A percentile compares a stretch with the other conserved stretches of the same genome.
Conservation (phyloP, 2,888 invertebrate genomes). For the Ptilodon capucinus region DNA sequence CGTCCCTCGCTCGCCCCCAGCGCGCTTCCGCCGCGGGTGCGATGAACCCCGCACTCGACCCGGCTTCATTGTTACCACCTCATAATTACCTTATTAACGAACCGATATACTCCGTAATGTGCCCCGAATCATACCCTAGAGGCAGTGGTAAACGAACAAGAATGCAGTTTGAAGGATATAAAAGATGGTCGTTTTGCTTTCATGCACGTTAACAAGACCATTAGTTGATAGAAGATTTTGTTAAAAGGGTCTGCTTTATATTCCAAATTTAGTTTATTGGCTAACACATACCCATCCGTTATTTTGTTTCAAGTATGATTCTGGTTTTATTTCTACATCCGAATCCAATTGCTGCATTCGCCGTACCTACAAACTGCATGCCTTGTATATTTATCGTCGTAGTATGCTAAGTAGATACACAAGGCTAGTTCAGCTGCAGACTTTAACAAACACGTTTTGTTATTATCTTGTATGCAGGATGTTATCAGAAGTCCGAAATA, state of each 20-base stretch:
- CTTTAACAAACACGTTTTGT: conserved; percentile 6
- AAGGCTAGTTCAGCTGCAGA: conserved; percentile 13
- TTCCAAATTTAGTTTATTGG: not conserved
- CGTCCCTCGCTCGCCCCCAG: conserved; percentile 30
- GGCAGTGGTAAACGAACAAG: not conserved
- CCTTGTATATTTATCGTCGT: conserved; percentile 12
- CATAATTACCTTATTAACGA: conserved; percentile 47
- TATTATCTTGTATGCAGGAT: too few relatives aligned
- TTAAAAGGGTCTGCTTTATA: not conserved
- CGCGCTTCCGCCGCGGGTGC: conserved; percentile 37
- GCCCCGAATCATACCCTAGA: not conserved
- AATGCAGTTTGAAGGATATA: not conserved
- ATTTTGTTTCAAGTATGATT: too few relatives aligned
- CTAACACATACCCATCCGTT: not conserved
- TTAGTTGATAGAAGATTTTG: not conserved
- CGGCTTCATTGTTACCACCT: conserved; percentile 36
- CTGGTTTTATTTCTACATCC: not conserved
- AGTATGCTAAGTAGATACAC: conserved; percentile 9
- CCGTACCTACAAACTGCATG: not conserved
- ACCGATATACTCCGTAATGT: conserved; percentile 17
- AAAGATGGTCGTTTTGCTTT: not conserved
- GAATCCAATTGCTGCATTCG: not conserved
- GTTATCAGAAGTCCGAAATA: too few relatives aligned
- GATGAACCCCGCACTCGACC: conserved; percentile 33
- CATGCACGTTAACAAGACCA: not conserved